Evolutionary conservation across 2,113 vertebrate species (phyloP).

Genomic region (Lampris megalopsis): DNA sequence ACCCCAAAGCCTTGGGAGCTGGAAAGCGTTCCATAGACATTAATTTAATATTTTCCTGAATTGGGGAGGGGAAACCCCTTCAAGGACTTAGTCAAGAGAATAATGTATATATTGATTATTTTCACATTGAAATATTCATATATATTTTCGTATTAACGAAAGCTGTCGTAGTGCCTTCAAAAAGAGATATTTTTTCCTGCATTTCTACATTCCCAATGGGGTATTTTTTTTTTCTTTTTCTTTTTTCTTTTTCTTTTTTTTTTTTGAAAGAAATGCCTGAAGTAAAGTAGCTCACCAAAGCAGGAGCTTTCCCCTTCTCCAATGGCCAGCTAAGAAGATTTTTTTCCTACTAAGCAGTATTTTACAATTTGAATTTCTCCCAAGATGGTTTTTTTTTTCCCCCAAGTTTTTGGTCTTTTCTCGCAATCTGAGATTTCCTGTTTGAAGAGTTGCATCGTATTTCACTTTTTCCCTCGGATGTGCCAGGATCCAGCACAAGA

Average conservation of each 20-base stretch:
- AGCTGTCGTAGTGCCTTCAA: slow-evolving; percentile 76
- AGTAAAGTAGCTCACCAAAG: slow-evolving; percentile 53
- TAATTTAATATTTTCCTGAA: slow-evolving; percentile 67
- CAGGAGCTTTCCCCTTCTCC: slow-evolving; percentile 50
- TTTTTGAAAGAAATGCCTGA: slow-evolving; percentile 51
- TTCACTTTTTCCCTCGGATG: slow-evolving; percentile 21
- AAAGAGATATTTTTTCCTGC: slow-evolving; percentile 58
- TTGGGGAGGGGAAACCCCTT: slow-evolving; percentile 54
- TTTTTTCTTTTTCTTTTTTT: slow-evolving; percentile 63
- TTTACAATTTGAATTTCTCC: slow-evolving; percentile 44
- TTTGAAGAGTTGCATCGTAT: slow-evolving; percentile 35
- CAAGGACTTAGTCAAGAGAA: slow-evolving; percentile 78
- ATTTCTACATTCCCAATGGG: slow-evolving; percentile 60
- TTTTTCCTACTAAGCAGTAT: slow-evolving; percentile 7
- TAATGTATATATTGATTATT: slow-evolving; percentile 77
- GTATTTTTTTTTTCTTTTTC: slow-evolving; percentile 51
- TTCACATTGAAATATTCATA: slow-evolving; percentile 75
- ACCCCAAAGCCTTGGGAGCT: slow-evolving; percentile 62
- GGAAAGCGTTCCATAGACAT: slow-evolving; percentile 78
- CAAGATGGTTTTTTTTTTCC: slow-evolving; percentile 38
- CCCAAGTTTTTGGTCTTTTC: slow-evolving; percentile 17
- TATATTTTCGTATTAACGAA: slow-evolving; percentile 78
- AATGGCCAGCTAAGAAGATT: slow-evolving; percentile 28
- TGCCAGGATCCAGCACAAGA: slow-evolving; percentile 39
- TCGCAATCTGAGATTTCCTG: slow-evolving; percentile 47